Conservation (phyloP, 92 coral and sea anemone species). For the Porites rus region DNA sequence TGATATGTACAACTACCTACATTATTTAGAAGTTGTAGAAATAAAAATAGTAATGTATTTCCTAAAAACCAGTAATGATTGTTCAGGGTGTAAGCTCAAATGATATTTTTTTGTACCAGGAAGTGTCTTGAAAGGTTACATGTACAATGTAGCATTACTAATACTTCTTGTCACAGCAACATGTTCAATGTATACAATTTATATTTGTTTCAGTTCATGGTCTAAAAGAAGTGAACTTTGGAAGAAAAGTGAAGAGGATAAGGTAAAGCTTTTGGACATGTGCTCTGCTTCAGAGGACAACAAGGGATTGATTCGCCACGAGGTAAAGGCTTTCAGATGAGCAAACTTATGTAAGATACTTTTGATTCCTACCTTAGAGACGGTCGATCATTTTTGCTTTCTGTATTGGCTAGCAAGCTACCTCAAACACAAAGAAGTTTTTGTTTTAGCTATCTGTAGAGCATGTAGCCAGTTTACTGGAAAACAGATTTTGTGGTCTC, state of each 20-base stretch:
- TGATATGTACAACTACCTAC: no score
- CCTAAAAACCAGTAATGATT: conserved; percentile 9
- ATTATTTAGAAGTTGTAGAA: background rate
- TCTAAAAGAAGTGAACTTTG: conserved; percentile 2
- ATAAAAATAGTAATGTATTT: background rate
- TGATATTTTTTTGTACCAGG: conserved; percentile 22
- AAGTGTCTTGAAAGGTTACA: conserved; percentile 15
- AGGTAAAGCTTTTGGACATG: conserved; percentile 21
- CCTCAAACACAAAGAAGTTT: conserved; percentile 4
- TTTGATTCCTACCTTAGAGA: conserved; percentile 10
- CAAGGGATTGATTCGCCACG: conserved; percentile 21
- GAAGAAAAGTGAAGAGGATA: conserved; percentile 14
- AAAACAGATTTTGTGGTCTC: conserved; percentile 11
- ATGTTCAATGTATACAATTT: conserved; percentile 26
- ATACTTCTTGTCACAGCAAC: conserved; percentile 20
- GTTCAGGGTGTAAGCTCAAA: conserved; percentile 20
- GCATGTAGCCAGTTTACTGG: conserved; percentile 13
- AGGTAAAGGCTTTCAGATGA: conserved; percentile 25
- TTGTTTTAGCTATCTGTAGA: conserved; percentile 20
- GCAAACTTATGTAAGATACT: conserved; percentile 21
- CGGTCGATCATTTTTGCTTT: conserved; percentile 14
- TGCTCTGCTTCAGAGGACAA: conserved; percentile 23
- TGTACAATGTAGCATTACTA: conserved; percentile 3
- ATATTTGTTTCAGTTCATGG: conserved; percentile 25
- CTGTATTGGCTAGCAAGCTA: conserved; percentile 25